Evolutionary conservation across 2,797 vertebrate genomes (phyloP).

Genomic region (Acipenser transmontanus): DNA sequence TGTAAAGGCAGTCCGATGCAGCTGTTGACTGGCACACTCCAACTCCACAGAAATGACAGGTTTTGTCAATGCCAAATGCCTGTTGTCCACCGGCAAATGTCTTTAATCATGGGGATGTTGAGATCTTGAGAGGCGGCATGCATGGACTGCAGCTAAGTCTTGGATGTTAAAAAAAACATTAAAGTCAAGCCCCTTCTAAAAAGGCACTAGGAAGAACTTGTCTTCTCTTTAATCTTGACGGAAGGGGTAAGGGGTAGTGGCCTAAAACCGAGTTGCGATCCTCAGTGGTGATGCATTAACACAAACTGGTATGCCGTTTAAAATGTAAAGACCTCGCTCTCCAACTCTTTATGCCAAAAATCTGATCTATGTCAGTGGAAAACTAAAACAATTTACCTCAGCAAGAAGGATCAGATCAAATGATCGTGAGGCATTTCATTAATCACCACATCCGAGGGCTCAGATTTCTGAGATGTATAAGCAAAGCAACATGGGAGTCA

Average conservation of each 20-base stretch:
- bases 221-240: constrained; percentile 29
- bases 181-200: constrained; percentile 18
- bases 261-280: constrained; percentile 28
- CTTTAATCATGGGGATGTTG: constrained; percentile 58
- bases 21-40: constrained; percentile 82
- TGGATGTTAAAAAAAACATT: constrained; percentile 12
- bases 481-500: constrained; percentile 30
- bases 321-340: constrained; percentile 43
- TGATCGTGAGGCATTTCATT: constrained; percentile 52
- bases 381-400: constrained; percentile 53
- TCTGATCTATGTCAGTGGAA: constrained; percentile 49
- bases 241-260: constrained; percentile 31
- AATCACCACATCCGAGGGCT: constrained; percentile 56
- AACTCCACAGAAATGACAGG: constrained; percentile 66
- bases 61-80: constrained; percentile 71
- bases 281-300: constrained; percentile 32
- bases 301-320: constrained; percentile 34
- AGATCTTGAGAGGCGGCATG: constrained; percentile 33
- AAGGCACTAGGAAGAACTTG: constrained; percentile 18
- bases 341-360: constrained; percentile 40
- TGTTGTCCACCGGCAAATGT: constrained; percentile 51
- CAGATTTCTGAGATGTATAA: constrained; percentile 52
- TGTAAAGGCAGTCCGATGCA: constrained; percentile 58
- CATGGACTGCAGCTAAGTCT: constrained; percentile 24
- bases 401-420: constrained; percentile 47